These are phyloP conservation scores for Lepisosteus osseus DNA, from an alignment of 2,113 vertebrate genomes.

Conservation along the genomic window DNA sequence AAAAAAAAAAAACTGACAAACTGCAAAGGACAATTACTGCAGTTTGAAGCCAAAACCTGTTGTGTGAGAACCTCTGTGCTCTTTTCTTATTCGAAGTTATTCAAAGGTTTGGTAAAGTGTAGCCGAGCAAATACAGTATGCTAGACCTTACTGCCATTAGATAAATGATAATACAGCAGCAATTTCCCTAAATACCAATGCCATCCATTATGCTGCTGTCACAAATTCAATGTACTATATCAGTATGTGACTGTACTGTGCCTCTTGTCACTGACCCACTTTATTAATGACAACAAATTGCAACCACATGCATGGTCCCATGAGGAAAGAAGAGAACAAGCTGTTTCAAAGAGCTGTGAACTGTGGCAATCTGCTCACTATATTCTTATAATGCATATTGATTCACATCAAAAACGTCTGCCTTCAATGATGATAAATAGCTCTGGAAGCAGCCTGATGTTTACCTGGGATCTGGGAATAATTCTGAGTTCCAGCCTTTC, in stretches of 20 bases:
- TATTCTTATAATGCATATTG: background rate
- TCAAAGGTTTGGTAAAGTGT: background rate
- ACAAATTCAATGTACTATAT: background rate
- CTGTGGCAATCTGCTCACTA: background rate
- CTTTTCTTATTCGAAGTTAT: background rate
- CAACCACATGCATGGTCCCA: background rate
- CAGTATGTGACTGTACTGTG: constrained; percentile 8
- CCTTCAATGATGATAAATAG: too few species aligned
- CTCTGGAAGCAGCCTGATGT: too few species aligned
- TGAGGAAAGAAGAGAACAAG: background rate
- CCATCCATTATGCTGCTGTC: constrained; percentile 15
- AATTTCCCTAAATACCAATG: constrained; percentile 24
- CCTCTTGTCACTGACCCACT: constrained; percentile 13
- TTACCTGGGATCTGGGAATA: too few species aligned
- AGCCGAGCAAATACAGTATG: background rate
- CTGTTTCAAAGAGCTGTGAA: background rate
- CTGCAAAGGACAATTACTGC: too few species aligned
- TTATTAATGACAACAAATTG: constrained; percentile 9
- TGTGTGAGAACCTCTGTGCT: too few species aligned
- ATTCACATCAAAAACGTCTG: too few species aligned
- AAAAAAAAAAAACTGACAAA: too few species aligned
- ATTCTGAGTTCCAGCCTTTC: too few species aligned
- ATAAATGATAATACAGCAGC: background rate
- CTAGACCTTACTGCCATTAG: constrained; percentile 14
- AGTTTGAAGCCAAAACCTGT: too few species aligned